phyloP scores from a whole-genome alignment of 2,888 invertebrate genomes.

The Dascillus cervinus region DNA sequence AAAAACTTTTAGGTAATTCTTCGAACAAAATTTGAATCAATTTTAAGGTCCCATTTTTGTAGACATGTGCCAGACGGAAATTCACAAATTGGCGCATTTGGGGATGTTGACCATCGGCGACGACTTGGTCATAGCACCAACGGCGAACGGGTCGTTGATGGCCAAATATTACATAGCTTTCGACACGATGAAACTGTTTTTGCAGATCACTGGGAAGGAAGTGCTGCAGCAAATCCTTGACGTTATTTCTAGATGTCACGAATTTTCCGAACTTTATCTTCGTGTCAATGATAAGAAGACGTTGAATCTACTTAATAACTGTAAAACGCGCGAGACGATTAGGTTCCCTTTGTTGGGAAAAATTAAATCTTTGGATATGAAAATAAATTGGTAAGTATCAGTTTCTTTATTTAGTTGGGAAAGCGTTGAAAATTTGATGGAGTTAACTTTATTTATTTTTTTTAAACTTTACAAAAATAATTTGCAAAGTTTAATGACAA shows the following conservation, averaged over 20 bases:
- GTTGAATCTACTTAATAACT: conserved; percentile 62
- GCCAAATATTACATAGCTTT: conserved; percentile 62
- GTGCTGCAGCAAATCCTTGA: conserved; percentile 48
- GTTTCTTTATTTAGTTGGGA: no score
- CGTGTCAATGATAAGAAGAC: conserved; percentile 61
- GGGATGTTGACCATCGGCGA: conserved; percentile 54
- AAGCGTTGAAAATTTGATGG: no score
- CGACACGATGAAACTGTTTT: conserved; percentile 66
- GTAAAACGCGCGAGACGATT: conserved; percentile 49
- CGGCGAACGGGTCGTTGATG: conserved; percentile 60
- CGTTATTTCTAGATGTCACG: conserved; percentile 54
- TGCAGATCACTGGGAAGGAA: conserved; percentile 54
- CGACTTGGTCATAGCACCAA: conserved; percentile 52
- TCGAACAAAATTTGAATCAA: neutral
- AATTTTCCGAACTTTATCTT: conserved; percentile 60
- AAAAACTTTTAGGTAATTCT: conserved; percentile 58
- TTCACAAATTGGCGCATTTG: conserved; percentile 57
- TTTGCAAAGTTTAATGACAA: no score
- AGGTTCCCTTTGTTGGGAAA: conserved; percentile 64
- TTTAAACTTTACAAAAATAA: no score
- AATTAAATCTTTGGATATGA: conserved; percentile 64
- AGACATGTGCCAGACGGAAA: conserved; percentile 65
- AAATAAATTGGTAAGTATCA: conserved; percentile 65
- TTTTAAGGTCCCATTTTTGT: conserved; percentile 19
- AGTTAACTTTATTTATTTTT: no score